Percentiles rank a stretch among this genome's conserved stretches.
phyloP scores from a whole-genome alignment of 92 coral and sea anemone species.

The Diadumene lineata region DNA sequence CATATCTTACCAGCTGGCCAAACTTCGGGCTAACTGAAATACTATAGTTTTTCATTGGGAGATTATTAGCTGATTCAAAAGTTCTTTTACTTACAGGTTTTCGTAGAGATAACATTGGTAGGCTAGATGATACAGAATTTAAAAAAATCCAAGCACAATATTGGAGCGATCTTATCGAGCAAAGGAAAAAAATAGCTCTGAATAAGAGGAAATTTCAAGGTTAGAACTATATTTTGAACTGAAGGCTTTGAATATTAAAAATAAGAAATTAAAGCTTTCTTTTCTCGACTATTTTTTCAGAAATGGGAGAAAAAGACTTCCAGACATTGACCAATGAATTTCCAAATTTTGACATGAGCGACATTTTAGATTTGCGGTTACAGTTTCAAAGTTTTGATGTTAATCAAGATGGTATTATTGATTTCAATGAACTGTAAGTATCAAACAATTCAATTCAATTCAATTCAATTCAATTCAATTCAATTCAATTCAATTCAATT shows the following conservation, averaged over 20 bases:
- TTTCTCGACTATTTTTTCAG: no score
- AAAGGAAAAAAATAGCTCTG: conserved; percentile 50
- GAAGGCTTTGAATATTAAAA: no score
- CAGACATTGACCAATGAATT: conserved; percentile 49
- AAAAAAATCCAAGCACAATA: conserved; percentile 72
- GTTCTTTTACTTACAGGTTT: conserved; percentile 33
- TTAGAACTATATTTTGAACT: background rate
- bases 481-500: no score
- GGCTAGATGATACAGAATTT: conserved; percentile 64
- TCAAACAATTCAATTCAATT: background rate
- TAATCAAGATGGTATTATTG: conserved; percentile 87
- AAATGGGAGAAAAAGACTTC: conserved; percentile 77
- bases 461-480: no score
- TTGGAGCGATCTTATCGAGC: conserved; percentile 65
- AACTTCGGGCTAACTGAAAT: no score
- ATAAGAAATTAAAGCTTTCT: no score
- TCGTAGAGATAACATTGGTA: conserved; percentile 43
- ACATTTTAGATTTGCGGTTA: conserved; percentile 71
- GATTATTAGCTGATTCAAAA: no score
- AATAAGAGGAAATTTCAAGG: conserved; percentile 77
- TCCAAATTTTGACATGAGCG: conserved; percentile 65
- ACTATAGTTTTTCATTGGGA: no score
- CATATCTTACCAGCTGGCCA: no score
- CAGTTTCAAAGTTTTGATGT: conserved; percentile 88
- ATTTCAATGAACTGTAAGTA: conserved; percentile 83